phyloP scores from a whole-genome alignment of 2,888 invertebrate genomes.

The Epirrhoe tristata region DNA sequence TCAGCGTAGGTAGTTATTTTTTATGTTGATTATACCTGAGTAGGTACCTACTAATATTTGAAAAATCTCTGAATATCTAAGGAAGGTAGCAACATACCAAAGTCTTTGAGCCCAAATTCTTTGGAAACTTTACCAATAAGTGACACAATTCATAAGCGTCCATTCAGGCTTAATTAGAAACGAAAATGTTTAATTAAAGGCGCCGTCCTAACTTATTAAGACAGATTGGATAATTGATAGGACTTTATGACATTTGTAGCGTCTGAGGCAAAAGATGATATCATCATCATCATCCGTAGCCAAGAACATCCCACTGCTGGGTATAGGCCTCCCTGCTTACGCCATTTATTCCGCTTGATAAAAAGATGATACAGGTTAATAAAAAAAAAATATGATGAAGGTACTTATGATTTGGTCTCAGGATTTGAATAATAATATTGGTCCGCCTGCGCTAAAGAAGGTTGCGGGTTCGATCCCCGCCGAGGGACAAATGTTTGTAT shows the following conservation, averaged over 20 bases:
- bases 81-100: background rate
- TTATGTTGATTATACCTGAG: background rate
- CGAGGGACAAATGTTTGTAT: no score
- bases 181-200: constrained; percentile 50
- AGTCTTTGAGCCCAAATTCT: constrained; percentile 4
- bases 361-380: no score
- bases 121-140: constrained; percentile 17
- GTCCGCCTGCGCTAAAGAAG: no score
- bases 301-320: no score
- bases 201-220: constrained; percentile 35
- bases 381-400: no score
- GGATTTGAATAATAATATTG: no score
- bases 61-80: background rate
- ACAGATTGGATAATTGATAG: constrained; percentile 52
- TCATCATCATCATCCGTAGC: no score
- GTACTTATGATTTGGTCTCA: background rate
- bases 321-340: no score
- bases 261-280: background rate
- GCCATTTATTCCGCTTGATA: no score
- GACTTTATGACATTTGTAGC: constrained; percentile 1
- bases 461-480: no score
- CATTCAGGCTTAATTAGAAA: constrained; percentile 49
- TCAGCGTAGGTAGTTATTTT: no score
- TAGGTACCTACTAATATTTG: background rate
- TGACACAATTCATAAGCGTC: background rate